Conservation (phyloP, 2,888 invertebrate genomes). For the Cacoxenus indagator region DNA sequence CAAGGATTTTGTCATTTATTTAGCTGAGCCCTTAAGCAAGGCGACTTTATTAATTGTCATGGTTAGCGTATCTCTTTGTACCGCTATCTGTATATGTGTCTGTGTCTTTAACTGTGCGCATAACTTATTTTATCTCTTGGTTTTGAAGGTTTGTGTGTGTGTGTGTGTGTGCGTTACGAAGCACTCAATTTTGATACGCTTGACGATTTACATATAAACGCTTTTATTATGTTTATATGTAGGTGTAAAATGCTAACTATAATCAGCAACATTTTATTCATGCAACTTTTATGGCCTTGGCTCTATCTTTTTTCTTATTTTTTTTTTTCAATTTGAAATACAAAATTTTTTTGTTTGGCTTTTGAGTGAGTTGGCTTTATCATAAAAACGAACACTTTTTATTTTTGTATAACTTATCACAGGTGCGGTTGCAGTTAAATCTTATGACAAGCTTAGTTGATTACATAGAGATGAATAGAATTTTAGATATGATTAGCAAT, state of each 20-base stretch:
- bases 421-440: too few species aligned
- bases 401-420: too few species aligned
- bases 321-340: background rate
- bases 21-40: background rate
- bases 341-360: background rate
- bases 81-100: too few species aligned
- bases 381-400: too few species aligned
- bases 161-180: background rate
- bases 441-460: too few species aligned
- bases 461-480: too few species aligned
- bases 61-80: too few species aligned
- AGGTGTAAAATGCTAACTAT: conserved; percentile 1
- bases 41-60: background rate
- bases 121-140: too few species aligned
- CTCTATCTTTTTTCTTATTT: background rate
- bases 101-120: too few species aligned
- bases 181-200: background rate
- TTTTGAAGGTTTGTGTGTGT: background rate
- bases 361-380: too few species aligned
- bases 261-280: background rate
- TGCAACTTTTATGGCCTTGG: background rate
- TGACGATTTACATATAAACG: conserved; percentile 4
- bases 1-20: background rate
- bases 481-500: too few species aligned
- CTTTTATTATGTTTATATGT: background rate